Conservation (phyloP, 2,888 invertebrate genomes). For the Magallana nippona region DNA sequence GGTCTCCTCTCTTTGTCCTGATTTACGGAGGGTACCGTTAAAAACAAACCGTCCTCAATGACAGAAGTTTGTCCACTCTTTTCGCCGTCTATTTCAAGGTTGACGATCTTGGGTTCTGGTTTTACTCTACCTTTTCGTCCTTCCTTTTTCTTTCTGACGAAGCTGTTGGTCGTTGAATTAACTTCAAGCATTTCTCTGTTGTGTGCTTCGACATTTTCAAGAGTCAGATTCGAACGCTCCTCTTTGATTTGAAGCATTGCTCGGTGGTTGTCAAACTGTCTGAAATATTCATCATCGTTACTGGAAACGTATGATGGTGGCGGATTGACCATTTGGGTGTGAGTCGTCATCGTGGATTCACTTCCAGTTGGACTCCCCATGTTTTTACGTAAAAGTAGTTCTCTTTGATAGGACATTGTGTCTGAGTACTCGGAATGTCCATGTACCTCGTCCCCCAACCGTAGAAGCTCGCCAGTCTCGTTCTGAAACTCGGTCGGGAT, state of each 20-base stretch:
- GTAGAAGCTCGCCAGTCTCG: constrained; percentile 13
- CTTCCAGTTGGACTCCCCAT: constrained; percentile 38
- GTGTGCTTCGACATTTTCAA: constrained; percentile 29
- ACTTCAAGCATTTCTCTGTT: constrained; percentile 23
- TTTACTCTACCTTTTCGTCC: constrained; percentile 31
- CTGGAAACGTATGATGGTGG: constrained; percentile 49
- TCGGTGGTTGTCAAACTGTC: constrained; percentile 35
- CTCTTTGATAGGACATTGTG: constrained; percentile 30
- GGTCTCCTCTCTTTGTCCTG: constrained; percentile 29
- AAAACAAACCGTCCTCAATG: constrained; percentile 36
- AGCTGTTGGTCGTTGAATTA: constrained; percentile 27
- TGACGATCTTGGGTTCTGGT: constrained; percentile 36
- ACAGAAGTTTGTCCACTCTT: background rate
- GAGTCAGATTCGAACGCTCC: constrained; percentile 39
- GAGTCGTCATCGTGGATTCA: constrained; percentile 41
- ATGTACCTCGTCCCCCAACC: background rate
- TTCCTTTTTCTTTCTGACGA: constrained; percentile 26
- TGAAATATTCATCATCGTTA: constrained; percentile 35
- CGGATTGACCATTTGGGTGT: constrained; percentile 40
- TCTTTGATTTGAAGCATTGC: constrained; percentile 48
- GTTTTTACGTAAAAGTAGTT: constrained; percentile 12
- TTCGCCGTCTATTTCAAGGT: constrained; percentile 1
- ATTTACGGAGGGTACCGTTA: constrained; percentile 31
- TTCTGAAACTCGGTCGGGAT: constrained; percentile 30
- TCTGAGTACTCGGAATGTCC: background rate